Conservation (phyloP, 2,113 vertebrate genomes). For the Gasterosteus nipponicus region DNA sequence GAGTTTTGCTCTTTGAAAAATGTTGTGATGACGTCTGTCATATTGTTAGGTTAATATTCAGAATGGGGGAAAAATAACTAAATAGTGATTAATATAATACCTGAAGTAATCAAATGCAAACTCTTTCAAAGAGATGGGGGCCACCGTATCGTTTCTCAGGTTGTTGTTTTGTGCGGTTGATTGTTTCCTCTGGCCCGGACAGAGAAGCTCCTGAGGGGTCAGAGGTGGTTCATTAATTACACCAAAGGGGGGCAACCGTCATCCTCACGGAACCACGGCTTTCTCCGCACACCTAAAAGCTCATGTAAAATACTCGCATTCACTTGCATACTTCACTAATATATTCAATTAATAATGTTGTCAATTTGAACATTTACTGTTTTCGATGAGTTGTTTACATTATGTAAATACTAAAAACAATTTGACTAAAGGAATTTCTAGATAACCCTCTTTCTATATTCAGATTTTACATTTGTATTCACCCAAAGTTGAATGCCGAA, state of each 20-base stretch:
- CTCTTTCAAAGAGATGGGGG: conserved; percentile 88
- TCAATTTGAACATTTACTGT: not conserved
- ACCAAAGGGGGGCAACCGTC: conserved; percentile 24
- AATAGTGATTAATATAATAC: conserved; percentile 68
- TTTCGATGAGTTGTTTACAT: not conserved
- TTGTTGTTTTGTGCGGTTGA: accelerated
- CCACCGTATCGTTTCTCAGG: conserved; percentile 67
- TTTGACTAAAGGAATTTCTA: not conserved
- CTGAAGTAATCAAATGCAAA: conserved; percentile 91
- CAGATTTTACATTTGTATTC: not conserved
- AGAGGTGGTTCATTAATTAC: conserved; percentile 33
- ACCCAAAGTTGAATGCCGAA: not conserved
- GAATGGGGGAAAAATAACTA: not conserved
- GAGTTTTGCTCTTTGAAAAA: not conserved
- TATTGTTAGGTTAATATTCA: not conserved
- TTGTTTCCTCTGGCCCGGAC: conserved; percentile 80
- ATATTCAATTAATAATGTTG: too few species aligned
- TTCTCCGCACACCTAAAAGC: too few species aligned
- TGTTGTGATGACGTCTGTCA: not conserved
- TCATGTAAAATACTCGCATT: too few species aligned
- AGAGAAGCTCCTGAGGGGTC: conserved; percentile 83
- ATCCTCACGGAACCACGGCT: not conserved
- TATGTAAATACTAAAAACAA: not conserved
- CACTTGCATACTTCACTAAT: too few species aligned
- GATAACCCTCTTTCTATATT: not conserved